Evolutionary conservation across 2,888 invertebrate genomes (phyloP), one percentile per base, ranked within the genome.

Genomic region (Lasioglossum villosulum): DNA sequence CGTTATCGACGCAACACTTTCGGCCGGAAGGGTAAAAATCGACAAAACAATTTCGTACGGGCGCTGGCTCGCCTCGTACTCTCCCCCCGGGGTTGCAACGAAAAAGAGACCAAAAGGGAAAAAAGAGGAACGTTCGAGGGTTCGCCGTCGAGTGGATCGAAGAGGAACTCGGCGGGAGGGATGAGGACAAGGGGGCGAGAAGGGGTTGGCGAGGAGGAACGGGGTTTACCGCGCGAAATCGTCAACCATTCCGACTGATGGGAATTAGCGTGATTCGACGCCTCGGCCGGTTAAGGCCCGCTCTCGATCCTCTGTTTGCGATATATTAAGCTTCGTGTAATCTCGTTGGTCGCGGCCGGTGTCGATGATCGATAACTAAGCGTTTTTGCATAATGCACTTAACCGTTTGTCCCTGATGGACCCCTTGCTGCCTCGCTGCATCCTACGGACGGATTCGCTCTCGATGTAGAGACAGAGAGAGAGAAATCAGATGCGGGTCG

Each of bases 31-130:
- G 89, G 88, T 88, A 82, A 79, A 87, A 90, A 91, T 91, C 90
- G 91, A 91, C 91, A 91, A 90, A 91, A 91, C 90, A 91, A 91
- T 91, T 91, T 90, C 86, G 90, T 87, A 86, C 88, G 86, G 90
- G 90, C 89, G 89, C 86, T 86, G 83, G 37, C 80, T 76, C 42
- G 84, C 85, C 86, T 23, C 16, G 39, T 27, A 34, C 34, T 42
- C n/a, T 16, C 14, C 45, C 72, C 37, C 68, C 76, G 74, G 37
- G 52, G 83, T 52, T 63, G 75, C 37, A 66, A 75, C 45, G 68
- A 52, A 52, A 79, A 79, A 37, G 66, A 68, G 66, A 68, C 19
- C 10, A 68, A 68, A 68, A 30, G 30, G 66, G 37, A 34, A 68
- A 37, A 68, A 37, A 34, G 68, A 68, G 68, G 4, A 75, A 75